Conservation (phyloP, 2,113 vertebrate species). For the Aldabrachelys gigantea region DNA sequence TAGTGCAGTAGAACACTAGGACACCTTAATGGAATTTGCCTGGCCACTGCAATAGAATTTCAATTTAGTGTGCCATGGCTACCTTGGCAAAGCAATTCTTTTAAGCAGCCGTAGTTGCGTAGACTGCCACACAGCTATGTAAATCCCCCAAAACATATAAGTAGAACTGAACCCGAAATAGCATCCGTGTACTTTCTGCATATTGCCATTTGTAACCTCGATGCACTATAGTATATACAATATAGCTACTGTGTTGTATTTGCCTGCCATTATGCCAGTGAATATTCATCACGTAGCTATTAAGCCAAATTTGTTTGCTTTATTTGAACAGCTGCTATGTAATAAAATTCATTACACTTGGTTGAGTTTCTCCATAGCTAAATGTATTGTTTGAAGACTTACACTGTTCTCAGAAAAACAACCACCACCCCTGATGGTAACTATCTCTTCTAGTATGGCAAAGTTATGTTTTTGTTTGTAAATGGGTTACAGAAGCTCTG, state of each 20-base stretch:
- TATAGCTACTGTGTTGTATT: neutral
- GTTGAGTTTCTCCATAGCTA: constrained; percentile 28
- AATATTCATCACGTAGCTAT: constrained; percentile 35
- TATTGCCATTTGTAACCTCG: neutral
- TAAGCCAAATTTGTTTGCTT: constrained; percentile 53
- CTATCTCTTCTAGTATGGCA: neutral
- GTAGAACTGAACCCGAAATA: neutral
- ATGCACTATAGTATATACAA: neutral
- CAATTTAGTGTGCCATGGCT: fast-evolving
- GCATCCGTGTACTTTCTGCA: neutral
- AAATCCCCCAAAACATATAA: neutral
- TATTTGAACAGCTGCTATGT: constrained; percentile 61
- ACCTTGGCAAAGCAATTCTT: neutral
- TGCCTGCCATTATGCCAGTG: neutral
- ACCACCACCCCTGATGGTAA: neutral
- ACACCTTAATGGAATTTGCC: neutral
- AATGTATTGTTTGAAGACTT: neutral
- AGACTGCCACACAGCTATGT: neutral
- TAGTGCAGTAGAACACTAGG: neutral
- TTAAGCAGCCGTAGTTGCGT: neutral
- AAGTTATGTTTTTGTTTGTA: neutral
- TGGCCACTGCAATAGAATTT: neutral
- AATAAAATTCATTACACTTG: constrained; percentile 46
- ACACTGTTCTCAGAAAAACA: neutral
- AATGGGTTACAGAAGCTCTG: neutral